Base-by-base conservation (phyloP, 1,140 invertebrate genomes). In the Aphaenogaster rudis region DNA sequence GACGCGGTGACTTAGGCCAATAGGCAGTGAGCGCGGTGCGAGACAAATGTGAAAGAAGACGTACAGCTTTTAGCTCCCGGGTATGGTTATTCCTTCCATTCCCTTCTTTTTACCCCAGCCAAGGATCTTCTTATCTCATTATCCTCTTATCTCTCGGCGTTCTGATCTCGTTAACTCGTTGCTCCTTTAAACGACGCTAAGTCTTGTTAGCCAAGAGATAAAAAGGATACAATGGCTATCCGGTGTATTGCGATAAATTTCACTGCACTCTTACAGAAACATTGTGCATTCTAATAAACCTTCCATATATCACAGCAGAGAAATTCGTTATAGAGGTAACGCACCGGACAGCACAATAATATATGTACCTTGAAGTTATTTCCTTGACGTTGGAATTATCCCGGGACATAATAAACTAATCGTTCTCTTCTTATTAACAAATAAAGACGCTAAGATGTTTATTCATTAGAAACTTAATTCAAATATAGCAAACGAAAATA, bases 61-160 rank as follows among this genome's bases (percentile, higher is more conserved):
- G 36, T 81, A 88, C 63, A 90, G 88, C 88, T 86, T 52, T 89
- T 82, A 87, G 72, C 88, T 69, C 82, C 82, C 67, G 61, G 48
- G 33, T 48, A 39, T 28, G 5, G 69, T 76, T 87, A 45, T 82
- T 71, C 15, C 66, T 76, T 39, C 6, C 17, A 13, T 79, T 82
- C 50, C 50, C 64, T 42, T 39, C 79, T 59, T 66, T 84, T 84
- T 84, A 13, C 57, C 54, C 64, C 59, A 87, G 88, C 88, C 88
- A 74, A 90, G 85, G 52, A 89, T 87, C 85, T 52, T 57, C 69
- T 74, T 57, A 54, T 42, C 50, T 69, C 71, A 42, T 77, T 52
- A 57, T 39, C 11, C 33, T 42, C 15, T 52, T 67, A 85, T 71
- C 21, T 77, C 64, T 17, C n/a, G n/a, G 52, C 39, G 17, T 64